These are phyloP conservation scores for Columbina picui DNA, from an alignment of 2,113 vertebrate genomes.

Conservation along the genomic window DNA sequence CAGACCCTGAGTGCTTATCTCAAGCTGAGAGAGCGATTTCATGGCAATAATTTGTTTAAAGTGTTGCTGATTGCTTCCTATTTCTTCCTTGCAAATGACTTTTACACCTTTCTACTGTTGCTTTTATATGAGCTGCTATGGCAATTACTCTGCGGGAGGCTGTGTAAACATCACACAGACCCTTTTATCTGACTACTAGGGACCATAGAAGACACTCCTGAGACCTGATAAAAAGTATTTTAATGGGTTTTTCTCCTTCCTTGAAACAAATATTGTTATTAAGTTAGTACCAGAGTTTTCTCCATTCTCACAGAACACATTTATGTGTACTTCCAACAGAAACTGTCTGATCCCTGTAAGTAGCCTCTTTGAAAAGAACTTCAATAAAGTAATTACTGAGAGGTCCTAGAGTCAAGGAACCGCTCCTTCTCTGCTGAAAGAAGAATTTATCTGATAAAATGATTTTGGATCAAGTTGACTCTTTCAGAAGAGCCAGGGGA, in stretches of 20 bases:
- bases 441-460: background rate
- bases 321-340: background rate
- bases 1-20: conserved; percentile 71
- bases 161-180: conserved; percentile 42
- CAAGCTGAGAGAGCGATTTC: conserved; percentile 78
- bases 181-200: conserved; percentile 51
- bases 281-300: background rate
- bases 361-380: background rate
- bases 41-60: conserved; percentile 80
- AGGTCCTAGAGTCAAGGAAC: background rate
- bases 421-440: background rate
- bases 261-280: background rate
- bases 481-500: background rate
- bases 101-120: conserved; percentile 77
- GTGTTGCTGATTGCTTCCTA: conserved; percentile 82
- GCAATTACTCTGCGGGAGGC: conserved; percentile 59
- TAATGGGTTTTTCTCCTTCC: background rate
- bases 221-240: conserved; percentile 52
- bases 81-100: conserved; percentile 79
- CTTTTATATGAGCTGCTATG: conserved; percentile 57
- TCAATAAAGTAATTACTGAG: background rate
- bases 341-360: background rate
- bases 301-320: background rate
- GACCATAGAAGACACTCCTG: conserved; percentile 2
- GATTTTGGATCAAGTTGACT: background rate